These are phyloP conservation scores for Empis livida DNA, from an alignment of 2,888 invertebrate genomes.

Conservation along the genomic window DNA sequence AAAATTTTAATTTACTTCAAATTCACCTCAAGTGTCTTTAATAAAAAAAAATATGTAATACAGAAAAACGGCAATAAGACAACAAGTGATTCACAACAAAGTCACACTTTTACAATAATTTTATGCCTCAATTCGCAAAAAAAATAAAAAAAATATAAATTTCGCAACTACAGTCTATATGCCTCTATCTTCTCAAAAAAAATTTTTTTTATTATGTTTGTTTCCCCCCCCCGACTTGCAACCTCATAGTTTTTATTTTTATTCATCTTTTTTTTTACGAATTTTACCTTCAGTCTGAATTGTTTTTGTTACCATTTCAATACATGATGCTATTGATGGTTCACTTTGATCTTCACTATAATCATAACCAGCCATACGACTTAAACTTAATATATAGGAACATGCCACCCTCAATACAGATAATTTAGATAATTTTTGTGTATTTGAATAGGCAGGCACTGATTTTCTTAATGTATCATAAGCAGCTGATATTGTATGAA, in stretches of 20 bases:
- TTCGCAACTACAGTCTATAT: too few species aligned
- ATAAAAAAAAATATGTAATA: too few species aligned
- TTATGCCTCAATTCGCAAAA: too few species aligned
- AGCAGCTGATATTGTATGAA: conserved; percentile 91
- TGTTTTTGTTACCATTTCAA: conserved; percentile 78
- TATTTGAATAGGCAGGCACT: conserved; percentile 83
- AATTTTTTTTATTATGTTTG: too few species aligned
- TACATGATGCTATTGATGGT: conserved; percentile 58
- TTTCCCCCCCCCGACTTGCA: neutral
- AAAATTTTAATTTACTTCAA: too few species aligned
- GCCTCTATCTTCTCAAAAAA: too few species aligned
- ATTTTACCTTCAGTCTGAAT: conserved; percentile 87
- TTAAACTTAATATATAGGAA: conserved; percentile 81
- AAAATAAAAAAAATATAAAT: too few species aligned
- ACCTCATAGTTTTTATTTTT: conserved; percentile 8
- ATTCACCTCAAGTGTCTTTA: too few species aligned
- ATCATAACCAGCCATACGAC: conserved; percentile 59
- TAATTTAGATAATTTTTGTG: conserved; percentile 85
- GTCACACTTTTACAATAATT: too few species aligned
- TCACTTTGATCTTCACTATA: conserved; percentile 45
- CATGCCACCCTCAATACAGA: conserved; percentile 87
- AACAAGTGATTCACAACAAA: too few species aligned
- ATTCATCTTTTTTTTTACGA: conserved; percentile 71
- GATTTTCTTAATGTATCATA: conserved; percentile 77
- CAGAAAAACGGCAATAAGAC: too few species aligned